Base-by-base conservation (phyloP, 1,140 invertebrate genomes). In the Anastatus disparis region DNA sequence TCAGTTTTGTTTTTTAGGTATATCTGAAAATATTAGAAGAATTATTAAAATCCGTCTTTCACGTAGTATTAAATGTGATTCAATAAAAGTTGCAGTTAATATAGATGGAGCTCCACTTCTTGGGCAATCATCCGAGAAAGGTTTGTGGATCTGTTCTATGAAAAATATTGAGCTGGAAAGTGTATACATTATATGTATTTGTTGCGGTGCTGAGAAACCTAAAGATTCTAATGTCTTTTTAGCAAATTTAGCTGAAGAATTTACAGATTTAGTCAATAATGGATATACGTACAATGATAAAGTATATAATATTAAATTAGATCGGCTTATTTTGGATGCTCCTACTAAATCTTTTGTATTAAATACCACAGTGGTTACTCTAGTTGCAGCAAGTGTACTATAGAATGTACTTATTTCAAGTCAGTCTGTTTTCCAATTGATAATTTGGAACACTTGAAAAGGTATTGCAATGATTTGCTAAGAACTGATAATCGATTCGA, bases 401-500 rank as follows among this genome's bases (percentile, higher is more conserved):
- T 35, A 35, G 31, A 35, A 35, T 4, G 31, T 35, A 10, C 4
- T 10, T 35, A 35, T 35, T 35, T 35, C 10, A 10, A 35, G 10
- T 35, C 31, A 35, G 31, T 35, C 10, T 35, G 31, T 52, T 52
- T 84, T 82, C 74, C 61, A 38, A 17, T 38, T 42, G 72, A 4
- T 35, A 35, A 35, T 10, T 35, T 35, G 31, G 31, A 35, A n/a
- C 20, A 35, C 13, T 75, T 61, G 65, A 76, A 29, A 9, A n/a
- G 44, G 52, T 46, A 55, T 58, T 46, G 46, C 42, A 17, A 35
- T 10, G 31, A 35, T 35, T 15, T 9, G 24, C 15, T 59, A 44
- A 64, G 74, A 69, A 71, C 38, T 13, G 71, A 73, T 68, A 42
- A 59, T n/a, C 44, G 62, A 56, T 72, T 75, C 66, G n/a, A 52